A percentile compares a stretch with the other conserved stretches of the same genome.
These are phyloP conservation scores for Sander lucioperca DNA, from an alignment of 2,113 vertebrate genomes.

Conservation along the genomic window DNA sequence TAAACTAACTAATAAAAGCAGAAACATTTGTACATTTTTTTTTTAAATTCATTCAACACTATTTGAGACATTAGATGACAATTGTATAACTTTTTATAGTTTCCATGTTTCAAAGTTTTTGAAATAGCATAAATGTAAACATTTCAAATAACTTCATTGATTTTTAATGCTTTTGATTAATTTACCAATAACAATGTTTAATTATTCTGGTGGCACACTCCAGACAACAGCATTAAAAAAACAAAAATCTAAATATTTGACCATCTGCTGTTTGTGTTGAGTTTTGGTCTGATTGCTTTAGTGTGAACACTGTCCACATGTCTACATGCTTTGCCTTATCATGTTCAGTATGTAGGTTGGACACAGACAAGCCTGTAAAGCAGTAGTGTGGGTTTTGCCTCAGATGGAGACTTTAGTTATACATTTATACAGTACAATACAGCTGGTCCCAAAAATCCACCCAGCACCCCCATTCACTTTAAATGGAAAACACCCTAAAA, in stretches of 20 bases:
- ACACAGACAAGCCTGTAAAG: constrained; percentile 8
- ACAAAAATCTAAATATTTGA: neutral
- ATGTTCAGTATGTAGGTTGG: neutral
- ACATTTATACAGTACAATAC: constrained; percentile 40
- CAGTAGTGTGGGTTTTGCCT: constrained; percentile 12
- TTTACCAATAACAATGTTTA: too few species aligned
- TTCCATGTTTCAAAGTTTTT: too few species aligned
- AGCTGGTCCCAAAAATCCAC: constrained; percentile 61
- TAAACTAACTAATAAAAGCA: neutral
- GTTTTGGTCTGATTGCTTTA: constrained; percentile 64
- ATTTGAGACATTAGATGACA: neutral
- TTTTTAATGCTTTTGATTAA: neutral
- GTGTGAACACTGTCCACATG: constrained; percentile 1
- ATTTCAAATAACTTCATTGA: too few species aligned
- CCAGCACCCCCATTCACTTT: neutral
- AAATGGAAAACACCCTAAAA: constrained; percentile 3
- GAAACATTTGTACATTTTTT: neutral
- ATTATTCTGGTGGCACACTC: constrained; percentile 3
- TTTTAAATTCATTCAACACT: neutral
- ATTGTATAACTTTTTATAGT: neutral
- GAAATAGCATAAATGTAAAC: neutral
- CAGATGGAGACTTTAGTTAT: neutral
- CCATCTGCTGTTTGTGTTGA: constrained; percentile 1
- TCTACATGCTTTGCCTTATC: neutral
- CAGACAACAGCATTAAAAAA: constrained; percentile 1